Conservation (phyloP, 2,888 invertebrate species). For the Drosophila yooni region DNA sequence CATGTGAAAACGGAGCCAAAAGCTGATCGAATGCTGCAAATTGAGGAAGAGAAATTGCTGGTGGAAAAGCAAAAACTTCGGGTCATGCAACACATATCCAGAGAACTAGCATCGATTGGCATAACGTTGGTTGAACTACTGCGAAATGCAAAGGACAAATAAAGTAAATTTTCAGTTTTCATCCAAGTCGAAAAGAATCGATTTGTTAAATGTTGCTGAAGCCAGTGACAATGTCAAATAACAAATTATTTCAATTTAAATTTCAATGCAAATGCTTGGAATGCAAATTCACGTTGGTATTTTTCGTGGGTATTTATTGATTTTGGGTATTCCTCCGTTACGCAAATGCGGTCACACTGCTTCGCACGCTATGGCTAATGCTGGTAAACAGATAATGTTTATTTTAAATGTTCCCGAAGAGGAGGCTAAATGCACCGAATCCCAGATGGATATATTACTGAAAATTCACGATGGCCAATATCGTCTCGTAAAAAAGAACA, state of each 20-base stretch:
- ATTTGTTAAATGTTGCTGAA: background rate
- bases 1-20: background rate
- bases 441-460: slow-evolving; percentile 64
- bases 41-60: slow-evolving; percentile 58
- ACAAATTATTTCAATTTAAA: background rate
- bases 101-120: slow-evolving; percentile 39
- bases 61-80: slow-evolving; percentile 52
- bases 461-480: slow-evolving; percentile 59
- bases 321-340: background rate
- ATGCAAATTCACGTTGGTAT: background rate
- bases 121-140: slow-evolving; percentile 41
- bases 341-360: slow-evolving; percentile 19
- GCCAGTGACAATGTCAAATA: background rate
- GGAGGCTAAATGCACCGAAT: slow-evolving; percentile 60
- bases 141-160: slow-evolving; percentile 29
- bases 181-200: background rate
- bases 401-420: slow-evolving; percentile 60
- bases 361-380: slow-evolving; percentile 26
- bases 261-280: background rate
- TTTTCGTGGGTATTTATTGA: background rate
- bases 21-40: slow-evolving; percentile 39
- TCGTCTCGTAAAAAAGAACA: slow-evolving; percentile 47
- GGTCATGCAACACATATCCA: slow-evolving; percentile 60
- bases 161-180: background rate
- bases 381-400: slow-evolving; percentile 52